A percentile compares a stretch with the other conserved stretches of the same genome.
phyloP scores from a whole-genome alignment of 2,888 invertebrate species.

The Aleiodes alternator region DNA sequence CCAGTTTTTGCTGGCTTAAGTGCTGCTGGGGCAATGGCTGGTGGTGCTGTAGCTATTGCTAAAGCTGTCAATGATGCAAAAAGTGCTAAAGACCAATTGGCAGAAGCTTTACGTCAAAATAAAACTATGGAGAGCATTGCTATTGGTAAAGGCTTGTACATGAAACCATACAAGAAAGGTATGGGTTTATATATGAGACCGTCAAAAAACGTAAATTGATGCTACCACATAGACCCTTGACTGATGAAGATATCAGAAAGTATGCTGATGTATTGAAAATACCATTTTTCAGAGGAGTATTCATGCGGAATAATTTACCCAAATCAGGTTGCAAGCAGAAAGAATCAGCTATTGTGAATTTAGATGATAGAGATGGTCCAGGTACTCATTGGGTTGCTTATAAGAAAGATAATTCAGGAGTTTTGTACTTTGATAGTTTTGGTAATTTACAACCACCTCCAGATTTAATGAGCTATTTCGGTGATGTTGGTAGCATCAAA shows the following conservation, averaged over 20 bases:
- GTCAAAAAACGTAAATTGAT: slow-evolving; percentile 49
- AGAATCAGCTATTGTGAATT: slow-evolving; percentile 34
- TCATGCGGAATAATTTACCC: slow-evolving; percentile 50
- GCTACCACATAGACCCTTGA: slow-evolving; percentile 50
- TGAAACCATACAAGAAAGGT: slow-evolving; percentile 57
- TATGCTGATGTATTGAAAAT: slow-evolving; percentile 60
- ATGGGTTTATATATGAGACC: slow-evolving; percentile 49
- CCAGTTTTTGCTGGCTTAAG: not conserved
- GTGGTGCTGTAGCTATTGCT: not conserved
- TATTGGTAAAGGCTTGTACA: slow-evolving; percentile 59
- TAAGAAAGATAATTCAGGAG: slow-evolving; percentile 60
- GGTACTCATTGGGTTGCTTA: slow-evolving; percentile 68
- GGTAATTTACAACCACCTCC: slow-evolving; percentile 66
- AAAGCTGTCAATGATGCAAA: not conserved
- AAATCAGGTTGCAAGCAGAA: slow-evolving; percentile 21
- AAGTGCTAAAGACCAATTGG: slow-evolving; percentile 61
- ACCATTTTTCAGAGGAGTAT: slow-evolving; percentile 66
- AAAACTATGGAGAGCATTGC: too few relatives aligned
- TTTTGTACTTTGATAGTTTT: slow-evolving; percentile 70
- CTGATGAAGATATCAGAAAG: slow-evolving; percentile 60
- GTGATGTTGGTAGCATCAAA: not conserved
- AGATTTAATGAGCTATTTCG: slow-evolving; percentile 58
- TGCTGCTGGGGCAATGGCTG: not conserved
- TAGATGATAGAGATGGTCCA: slow-evolving; percentile 27
- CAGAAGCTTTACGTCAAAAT: slow-evolving; percentile 55